Percentiles rank a stretch among this genome's conserved stretches.
Conservation (phyloP, 2,797 vertebrate species). For the Natrix natrix region DNA sequence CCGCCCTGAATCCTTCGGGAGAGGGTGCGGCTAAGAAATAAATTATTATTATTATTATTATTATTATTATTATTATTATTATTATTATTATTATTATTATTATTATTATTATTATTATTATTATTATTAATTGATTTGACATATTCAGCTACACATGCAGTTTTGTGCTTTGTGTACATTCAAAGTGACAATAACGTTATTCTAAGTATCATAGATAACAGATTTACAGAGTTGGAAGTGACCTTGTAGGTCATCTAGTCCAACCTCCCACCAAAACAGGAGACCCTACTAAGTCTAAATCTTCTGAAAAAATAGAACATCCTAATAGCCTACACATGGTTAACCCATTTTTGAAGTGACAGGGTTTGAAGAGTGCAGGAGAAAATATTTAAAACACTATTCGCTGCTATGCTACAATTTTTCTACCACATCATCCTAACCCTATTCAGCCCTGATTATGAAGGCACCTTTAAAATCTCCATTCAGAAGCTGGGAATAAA, state of each 20-base stretch:
- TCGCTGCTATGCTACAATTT: neutral
- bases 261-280: too few relatives aligned
- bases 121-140: conserved; percentile 79
- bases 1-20: too few relatives aligned
- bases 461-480: neutral
- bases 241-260: too few relatives aligned
- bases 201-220: too few relatives aligned
- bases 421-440: neutral
- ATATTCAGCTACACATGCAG: conserved; percentile 70
- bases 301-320: neutral
- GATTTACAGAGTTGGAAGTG: too few relatives aligned
- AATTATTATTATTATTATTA: too few relatives aligned
- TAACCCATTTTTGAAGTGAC: neutral
- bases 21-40: too few relatives aligned
- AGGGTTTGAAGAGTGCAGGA: neutral
- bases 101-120: too few relatives aligned
- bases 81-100: too few relatives aligned
- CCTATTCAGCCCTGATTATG: neutral
- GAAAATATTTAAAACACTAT: neutral
- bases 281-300: too few relatives aligned
- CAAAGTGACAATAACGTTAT: too few relatives aligned
- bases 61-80: too few relatives aligned
- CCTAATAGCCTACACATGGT: neutral
- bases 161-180: conserved; percentile 58
- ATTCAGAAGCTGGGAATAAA: neutral